phyloP scores from a whole-genome alignment of 2,797 vertebrate genomes.

The Myotis pilosus region DNA sequence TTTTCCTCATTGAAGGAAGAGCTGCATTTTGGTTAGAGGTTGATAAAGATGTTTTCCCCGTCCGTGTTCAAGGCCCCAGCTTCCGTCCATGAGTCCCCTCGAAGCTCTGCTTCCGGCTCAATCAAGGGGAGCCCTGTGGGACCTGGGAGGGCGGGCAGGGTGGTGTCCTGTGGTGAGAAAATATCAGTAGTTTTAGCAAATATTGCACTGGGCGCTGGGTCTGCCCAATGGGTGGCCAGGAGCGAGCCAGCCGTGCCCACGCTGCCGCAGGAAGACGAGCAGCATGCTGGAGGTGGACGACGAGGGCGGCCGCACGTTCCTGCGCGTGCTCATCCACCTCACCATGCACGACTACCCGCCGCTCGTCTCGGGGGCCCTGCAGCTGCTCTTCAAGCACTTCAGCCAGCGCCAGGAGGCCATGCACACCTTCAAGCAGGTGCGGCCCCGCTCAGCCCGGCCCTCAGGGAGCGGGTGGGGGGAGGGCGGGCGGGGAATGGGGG shows the following conservation, averaged over 20 bases:
- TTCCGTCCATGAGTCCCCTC: background rate
- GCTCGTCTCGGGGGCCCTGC: conserved; percentile 94
- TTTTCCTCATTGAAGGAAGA: background rate
- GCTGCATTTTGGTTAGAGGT: background rate
- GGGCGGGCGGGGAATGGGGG: background rate
- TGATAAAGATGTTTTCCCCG: background rate
- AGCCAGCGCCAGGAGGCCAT: conserved; percentile 98
- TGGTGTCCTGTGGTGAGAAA: background rate
- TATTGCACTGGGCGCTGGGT: accelerated
- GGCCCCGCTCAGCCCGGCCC: background rate
- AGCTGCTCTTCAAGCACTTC: conserved; percentile 98
- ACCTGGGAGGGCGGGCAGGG: background rate
- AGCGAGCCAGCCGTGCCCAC: accelerated
- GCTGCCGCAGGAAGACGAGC: conserved; percentile 90
- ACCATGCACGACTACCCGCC: conserved; percentile 97
- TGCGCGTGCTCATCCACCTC: conserved; percentile 94
- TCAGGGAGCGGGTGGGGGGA: background rate
- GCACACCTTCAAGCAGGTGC: conserved; percentile 98
- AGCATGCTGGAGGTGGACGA: conserved; percentile 98
- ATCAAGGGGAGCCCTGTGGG: background rate
- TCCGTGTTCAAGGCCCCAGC: background rate
- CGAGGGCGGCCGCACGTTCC: conserved; percentile 95
- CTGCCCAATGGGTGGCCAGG: accelerated
- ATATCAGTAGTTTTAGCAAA: accelerated
- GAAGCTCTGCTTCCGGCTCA: background rate